These are phyloP conservation scores for Gymnosoma rotundatum DNA, from an alignment of 2,888 invertebrate genomes.

Conservation along the genomic window DNA sequence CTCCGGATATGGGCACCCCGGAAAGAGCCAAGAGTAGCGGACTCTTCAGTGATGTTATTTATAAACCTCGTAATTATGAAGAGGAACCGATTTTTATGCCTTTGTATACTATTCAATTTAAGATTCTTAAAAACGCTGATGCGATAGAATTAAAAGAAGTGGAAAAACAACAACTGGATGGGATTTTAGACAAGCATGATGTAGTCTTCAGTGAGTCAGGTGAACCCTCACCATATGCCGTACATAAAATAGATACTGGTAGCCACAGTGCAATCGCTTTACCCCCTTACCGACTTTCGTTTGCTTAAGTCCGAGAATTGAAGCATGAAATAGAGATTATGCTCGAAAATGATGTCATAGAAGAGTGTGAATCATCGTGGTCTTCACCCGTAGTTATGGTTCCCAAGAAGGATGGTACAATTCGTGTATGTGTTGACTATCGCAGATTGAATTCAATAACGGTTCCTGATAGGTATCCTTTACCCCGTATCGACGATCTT, in stretches of 20 bases:
- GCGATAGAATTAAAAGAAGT: slow-evolving; percentile 13
- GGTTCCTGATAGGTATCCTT: slow-evolving; percentile 75
- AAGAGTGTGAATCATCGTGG: slow-evolving; percentile 79
- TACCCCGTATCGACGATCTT: slow-evolving; percentile 81
- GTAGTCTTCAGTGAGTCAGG: slow-evolving; percentile 24
- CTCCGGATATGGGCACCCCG: slow-evolving; percentile 36
- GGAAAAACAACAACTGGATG: slow-evolving; percentile 37
- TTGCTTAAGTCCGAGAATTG: slow-evolving; percentile 66
- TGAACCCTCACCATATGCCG: slow-evolving; percentile 45
- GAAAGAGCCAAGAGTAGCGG: slow-evolving; percentile 1
- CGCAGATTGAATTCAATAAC: slow-evolving; percentile 75
- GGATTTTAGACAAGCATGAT: slow-evolving; percentile 16
- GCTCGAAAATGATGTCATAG: slow-evolving; percentile 76
- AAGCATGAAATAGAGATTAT: slow-evolving; percentile 74
- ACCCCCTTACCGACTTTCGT: slow-evolving; percentile 77
- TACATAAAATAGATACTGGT: slow-evolving; percentile 75
- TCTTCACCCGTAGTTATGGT: slow-evolving; percentile 77
- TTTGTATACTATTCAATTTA: slow-evolving; percentile 36
- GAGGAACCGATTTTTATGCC: slow-evolving; percentile 15
- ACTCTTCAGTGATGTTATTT: slow-evolving; percentile 34
- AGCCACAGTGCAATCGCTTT: slow-evolving; percentile 76
- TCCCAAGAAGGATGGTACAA: slow-evolving; percentile 73
- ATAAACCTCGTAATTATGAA: slow-evolving; percentile 3
- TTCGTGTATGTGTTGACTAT: slow-evolving; percentile 75
- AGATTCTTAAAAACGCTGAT: slow-evolving; percentile 36